phyloP scores from a whole-genome alignment of 2,113 vertebrate species.

The Oreochromis tanganicae region DNA sequence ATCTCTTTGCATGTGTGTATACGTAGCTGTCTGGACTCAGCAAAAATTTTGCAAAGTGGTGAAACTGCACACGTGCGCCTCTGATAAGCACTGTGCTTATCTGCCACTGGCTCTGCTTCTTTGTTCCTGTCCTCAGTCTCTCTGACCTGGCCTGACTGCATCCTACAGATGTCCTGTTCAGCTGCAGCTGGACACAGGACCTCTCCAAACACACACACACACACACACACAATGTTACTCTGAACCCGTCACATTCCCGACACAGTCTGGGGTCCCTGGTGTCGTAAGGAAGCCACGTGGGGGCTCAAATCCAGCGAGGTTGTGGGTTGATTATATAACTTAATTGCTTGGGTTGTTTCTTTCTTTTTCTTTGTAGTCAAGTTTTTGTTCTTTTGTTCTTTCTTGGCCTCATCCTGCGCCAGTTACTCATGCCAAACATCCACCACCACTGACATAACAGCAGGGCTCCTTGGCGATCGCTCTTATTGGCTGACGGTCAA shows the following conservation, averaged over 20 bases:
- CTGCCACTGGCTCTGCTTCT: not conserved
- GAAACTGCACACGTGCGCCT: not conserved
- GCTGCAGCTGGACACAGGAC: conserved; percentile 47
- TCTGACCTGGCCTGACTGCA: conserved; percentile 36
- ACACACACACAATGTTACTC: not conserved
- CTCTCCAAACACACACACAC: conserved; percentile 12
- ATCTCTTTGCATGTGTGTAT: not conserved
- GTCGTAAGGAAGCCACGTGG: conserved; percentile 44
- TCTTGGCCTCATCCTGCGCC: conserved; percentile 30
- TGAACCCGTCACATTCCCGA: conserved; percentile 44
- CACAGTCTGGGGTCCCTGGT: conserved; percentile 41
- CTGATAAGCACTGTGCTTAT: not conserved
- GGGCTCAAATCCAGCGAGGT: conserved; percentile 29
- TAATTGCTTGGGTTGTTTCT: conserved; percentile 48
- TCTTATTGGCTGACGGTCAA: not conserved
- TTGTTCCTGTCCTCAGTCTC: not conserved
- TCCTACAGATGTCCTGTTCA: conserved; percentile 59
- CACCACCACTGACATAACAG: conserved; percentile 28
- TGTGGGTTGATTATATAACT: conserved; percentile 55
- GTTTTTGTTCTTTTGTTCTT: conserved; percentile 41
- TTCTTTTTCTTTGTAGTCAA: conserved; percentile 33
- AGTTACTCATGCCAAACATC: conserved; percentile 23
- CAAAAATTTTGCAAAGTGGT: not conserved
- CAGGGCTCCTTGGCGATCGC: not conserved
- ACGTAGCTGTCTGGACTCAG: not conserved